A percentile compares a stretch with the other conserved stretches of the same genome.
Evolutionary conservation across 1,140 invertebrate species (phyloP).

Genomic region (Drosophila bipectinata): DNA sequence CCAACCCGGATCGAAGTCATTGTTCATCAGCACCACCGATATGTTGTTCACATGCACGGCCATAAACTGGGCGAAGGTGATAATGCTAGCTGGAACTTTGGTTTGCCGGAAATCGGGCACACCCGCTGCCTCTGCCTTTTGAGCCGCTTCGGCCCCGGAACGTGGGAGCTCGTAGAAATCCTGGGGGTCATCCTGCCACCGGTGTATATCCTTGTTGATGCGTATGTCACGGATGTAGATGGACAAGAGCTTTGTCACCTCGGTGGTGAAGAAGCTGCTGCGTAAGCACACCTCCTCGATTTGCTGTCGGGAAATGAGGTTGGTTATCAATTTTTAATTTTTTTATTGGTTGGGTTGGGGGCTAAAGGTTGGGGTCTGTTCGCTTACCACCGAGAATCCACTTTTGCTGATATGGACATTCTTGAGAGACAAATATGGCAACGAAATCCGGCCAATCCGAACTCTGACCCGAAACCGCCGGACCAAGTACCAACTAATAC

Average conservation of each 20-base stretch:
- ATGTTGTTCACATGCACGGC: conserved; percentile 93
- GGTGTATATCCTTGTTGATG: conserved; percentile 91
- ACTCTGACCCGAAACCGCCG: conserved; percentile 87
- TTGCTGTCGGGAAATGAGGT: conserved; percentile 86
- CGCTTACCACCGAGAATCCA: conserved; percentile 88
- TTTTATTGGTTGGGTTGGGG: neutral
- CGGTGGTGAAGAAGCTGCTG: conserved; percentile 95
- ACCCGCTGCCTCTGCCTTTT: conserved; percentile 49
- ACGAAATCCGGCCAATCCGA: conserved; percentile 87
- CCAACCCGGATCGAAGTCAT: conserved; percentile 88
- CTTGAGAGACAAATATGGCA: conserved; percentile 87
- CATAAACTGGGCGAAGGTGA: conserved; percentile 94
- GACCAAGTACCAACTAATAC: conserved; percentile 87
- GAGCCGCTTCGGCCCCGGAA: conserved; percentile 32
- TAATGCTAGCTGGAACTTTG: conserved; percentile 90
- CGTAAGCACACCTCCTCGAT: conserved; percentile 93
- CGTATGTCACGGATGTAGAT: conserved; percentile 93
- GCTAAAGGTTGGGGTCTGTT: conserved; percentile 8
- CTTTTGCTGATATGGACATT: conserved; percentile 88
- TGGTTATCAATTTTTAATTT: conserved; percentile 1
- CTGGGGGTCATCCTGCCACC: conserved; percentile 59
- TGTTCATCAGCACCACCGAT: conserved; percentile 89
- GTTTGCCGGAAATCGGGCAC: conserved; percentile 89
- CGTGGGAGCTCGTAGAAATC: conserved; percentile 62
- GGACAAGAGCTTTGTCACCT: conserved; percentile 93